Conservation (phyloP, 2,113 vertebrate genomes). For the Verasper variegatus region DNA sequence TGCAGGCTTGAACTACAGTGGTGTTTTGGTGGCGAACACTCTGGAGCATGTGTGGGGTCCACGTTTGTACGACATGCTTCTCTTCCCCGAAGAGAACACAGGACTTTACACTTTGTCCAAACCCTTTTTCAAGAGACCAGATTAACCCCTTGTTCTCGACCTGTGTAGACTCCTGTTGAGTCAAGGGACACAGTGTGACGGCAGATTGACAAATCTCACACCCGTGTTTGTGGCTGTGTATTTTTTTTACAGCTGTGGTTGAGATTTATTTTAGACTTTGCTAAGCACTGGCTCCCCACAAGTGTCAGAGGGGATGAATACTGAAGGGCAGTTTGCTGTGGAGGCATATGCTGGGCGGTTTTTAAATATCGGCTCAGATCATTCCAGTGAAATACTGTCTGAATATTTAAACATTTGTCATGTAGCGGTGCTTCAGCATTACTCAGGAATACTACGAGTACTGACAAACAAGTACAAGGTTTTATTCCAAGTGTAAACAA, state of each 20-base stretch:
- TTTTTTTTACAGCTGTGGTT: background rate
- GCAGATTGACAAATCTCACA: background rate
- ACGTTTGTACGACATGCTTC: slow-evolving; percentile 35
- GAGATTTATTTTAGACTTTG: slow-evolving; percentile 12
- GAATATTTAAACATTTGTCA: background rate
- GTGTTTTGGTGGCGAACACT: slow-evolving; percentile 43
- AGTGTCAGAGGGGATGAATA: slow-evolving; percentile 9
- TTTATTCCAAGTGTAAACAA: background rate
- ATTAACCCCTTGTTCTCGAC: slow-evolving; percentile 2
- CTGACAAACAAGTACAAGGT: background rate
- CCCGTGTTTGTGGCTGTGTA: background rate
- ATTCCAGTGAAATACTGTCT: background rate
- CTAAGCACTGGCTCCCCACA: too few species aligned
- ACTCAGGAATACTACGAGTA: background rate
- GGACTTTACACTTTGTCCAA: slow-evolving; percentile 46
- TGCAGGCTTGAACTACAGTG: slow-evolving; percentile 64
- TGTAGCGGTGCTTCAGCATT: background rate
- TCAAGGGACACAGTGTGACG: background rate
- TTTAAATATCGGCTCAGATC: background rate
- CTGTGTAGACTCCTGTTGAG: slow-evolving; percentile 2
- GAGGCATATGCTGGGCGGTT: background rate
- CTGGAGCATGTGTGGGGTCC: slow-evolving; percentile 64
- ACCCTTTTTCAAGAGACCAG: slow-evolving; percentile 31
- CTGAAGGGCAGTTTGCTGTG: background rate
- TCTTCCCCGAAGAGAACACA: slow-evolving; percentile 8